These are phyloP conservation scores for Drosophila repletoides DNA, from an alignment of 1,140 invertebrate genomes.

Conservation along the genomic window DNA sequence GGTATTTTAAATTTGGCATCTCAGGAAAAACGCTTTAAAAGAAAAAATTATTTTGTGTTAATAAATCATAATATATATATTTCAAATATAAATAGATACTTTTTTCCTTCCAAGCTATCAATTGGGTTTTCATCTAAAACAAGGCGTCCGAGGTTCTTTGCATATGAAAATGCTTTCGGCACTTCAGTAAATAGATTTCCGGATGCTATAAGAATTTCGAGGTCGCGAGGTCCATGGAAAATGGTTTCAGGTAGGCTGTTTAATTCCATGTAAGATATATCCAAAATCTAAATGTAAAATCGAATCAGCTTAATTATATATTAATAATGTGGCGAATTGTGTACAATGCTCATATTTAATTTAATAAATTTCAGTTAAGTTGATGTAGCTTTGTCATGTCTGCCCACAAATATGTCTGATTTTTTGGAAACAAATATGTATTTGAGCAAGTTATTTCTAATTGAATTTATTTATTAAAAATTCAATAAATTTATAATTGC, in stretches of 20 bases:
- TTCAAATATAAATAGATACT: conserved; percentile 62
- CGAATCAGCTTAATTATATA: no score
- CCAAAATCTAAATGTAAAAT: conserved; percentile 44
- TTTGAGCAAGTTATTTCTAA: no score
- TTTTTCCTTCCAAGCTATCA: conserved; percentile 79
- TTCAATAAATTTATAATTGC: no score
- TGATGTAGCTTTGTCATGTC: no score
- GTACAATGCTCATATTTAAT: no score
- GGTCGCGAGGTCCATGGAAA: conserved; percentile 86
- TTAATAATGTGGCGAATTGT: no score
- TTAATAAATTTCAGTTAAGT: no score
- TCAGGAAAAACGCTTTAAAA: conserved; percentile 85
- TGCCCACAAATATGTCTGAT: no score
- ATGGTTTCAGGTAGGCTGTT: conserved; percentile 85
- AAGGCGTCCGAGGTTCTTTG: conserved; percentile 84
- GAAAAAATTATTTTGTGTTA: conserved; percentile 28
- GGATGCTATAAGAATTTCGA: conserved; percentile 87
- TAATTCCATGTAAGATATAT: conserved; percentile 86
- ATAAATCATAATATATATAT: background rate
- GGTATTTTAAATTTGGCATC: conserved; percentile 84
- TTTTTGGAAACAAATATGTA: no score
- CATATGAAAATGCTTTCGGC: conserved; percentile 85
- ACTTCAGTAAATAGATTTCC: conserved; percentile 86
- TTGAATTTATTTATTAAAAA: no score
- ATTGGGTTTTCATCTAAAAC: conserved; percentile 88